These are phyloP conservation scores for Lampris megalopsis DNA, from an alignment of 2,113 vertebrate species.

Conservation along the genomic window DNA sequence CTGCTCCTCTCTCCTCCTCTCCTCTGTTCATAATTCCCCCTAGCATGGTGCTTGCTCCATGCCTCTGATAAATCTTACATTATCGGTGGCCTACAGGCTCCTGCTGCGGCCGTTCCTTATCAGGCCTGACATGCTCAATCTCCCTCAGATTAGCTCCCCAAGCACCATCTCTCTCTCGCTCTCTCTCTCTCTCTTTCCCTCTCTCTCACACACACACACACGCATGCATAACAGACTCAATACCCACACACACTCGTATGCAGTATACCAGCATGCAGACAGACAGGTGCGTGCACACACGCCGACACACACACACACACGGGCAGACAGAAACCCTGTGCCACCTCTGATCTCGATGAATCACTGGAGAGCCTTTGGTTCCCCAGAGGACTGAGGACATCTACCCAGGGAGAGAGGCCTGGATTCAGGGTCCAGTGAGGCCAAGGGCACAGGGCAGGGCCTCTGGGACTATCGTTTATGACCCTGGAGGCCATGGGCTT, in stretches of 20 bases:
- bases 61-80: constrained; percentile 81
- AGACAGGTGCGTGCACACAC: neutral
- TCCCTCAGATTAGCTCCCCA: constrained; percentile 78
- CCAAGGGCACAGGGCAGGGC: neutral
- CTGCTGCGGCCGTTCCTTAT: constrained; percentile 76
- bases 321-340: neutral
- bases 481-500: neutral
- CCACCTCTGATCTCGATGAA: constrained; percentile 31
- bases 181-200: too few relatives aligned
- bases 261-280: neutral
- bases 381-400: neutral
- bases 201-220: constrained; percentile 4
- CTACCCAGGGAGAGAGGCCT: neutral
- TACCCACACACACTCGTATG: constrained; percentile 6
- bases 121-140: constrained; percentile 79
- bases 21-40: constrained; percentile 61
- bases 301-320: constrained; percentile 12
- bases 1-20: constrained; percentile 59
- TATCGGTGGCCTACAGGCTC: constrained; percentile 79
- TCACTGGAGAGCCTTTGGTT: neutral
- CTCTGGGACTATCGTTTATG: neutral
- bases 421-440: neutral
- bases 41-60: constrained; percentile 46
- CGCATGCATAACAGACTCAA: neutral
- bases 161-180: constrained; percentile 37